Conservation (phyloP, 2,888 invertebrate species). For the Sarcophaga variegata region DNA sequence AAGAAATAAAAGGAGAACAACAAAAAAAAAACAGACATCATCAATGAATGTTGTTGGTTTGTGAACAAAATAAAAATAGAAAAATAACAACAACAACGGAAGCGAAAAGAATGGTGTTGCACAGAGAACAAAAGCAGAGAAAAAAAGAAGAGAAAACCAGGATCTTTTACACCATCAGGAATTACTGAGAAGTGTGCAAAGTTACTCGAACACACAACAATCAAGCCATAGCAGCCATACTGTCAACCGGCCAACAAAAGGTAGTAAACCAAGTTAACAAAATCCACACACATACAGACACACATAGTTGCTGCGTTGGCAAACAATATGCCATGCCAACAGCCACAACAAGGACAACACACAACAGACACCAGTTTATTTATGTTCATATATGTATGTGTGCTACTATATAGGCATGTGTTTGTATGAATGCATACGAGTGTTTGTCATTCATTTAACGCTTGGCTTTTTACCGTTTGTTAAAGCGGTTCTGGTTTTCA, state of each 20-base stretch:
- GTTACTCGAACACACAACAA: constrained; percentile 34
- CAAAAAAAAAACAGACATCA: constrained; percentile 24
- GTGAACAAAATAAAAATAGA: constrained; percentile 13
- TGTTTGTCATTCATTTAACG: constrained; percentile 55
- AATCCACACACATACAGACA: background rate
- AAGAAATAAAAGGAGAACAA: background rate
- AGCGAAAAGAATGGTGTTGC: background rate
- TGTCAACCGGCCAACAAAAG: constrained; percentile 11
- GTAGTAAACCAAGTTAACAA: constrained; percentile 35
- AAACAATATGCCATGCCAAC: background rate
- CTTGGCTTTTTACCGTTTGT: constrained; percentile 57
- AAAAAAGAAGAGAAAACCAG: constrained; percentile 4
- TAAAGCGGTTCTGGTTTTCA: constrained; percentile 55
- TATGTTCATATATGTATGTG: background rate
- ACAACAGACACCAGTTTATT: background rate
- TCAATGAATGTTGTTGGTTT: constrained; percentile 41
- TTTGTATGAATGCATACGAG: background rate
- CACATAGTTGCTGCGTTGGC: background rate
- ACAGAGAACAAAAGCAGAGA: background rate
- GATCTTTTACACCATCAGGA: constrained; percentile 38
- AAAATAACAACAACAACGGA: background rate
- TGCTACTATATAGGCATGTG: background rate
- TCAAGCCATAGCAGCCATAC: constrained; percentile 9
- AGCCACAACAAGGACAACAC: constrained; percentile 44
- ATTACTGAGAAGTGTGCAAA: constrained; percentile 36